These are phyloP conservation scores for Turritopsis rubra DNA, from an alignment of 30 jellyfish, hydroid and myxozoan genomes.

Conservation along the genomic window DNA sequence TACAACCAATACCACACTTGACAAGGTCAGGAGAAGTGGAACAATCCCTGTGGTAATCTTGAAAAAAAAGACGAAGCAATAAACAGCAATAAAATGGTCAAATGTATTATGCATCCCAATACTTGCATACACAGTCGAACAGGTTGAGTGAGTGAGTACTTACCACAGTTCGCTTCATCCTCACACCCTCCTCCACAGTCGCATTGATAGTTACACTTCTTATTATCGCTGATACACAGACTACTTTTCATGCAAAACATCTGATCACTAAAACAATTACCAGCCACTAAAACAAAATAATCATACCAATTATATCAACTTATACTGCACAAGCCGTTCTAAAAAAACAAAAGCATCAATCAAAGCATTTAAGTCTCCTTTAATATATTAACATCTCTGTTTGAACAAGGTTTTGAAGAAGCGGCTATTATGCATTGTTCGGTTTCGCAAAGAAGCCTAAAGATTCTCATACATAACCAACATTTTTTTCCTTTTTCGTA, in stretches of 20 bases:
- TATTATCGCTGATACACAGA: neutral
- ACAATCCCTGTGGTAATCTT: neutral
- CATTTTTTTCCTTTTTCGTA: no score
- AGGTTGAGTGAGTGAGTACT: neutral
- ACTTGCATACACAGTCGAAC: neutral
- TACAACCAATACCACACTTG: constrained; percentile 50
- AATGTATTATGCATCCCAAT: neutral
- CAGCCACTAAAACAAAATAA: neutral
- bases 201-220: constrained; percentile 8
- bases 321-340: no score
- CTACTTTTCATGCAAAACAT: constrained; percentile 19
- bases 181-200: constrained; percentile 26
- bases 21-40: neutral
- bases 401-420: no score
- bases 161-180: constrained; percentile 17
- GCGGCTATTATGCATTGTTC: no score
- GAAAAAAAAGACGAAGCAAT: neutral
- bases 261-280: neutral
- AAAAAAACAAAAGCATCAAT: no score
- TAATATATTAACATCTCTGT: no score
- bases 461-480: no score
- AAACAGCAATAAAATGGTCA: no score
- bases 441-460: no score
- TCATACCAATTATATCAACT: no score
- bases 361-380: no score